These are phyloP conservation scores for Gymnocheta viridis DNA, from an alignment of 2,888 invertebrate genomes.

Conservation along the genomic window DNA sequence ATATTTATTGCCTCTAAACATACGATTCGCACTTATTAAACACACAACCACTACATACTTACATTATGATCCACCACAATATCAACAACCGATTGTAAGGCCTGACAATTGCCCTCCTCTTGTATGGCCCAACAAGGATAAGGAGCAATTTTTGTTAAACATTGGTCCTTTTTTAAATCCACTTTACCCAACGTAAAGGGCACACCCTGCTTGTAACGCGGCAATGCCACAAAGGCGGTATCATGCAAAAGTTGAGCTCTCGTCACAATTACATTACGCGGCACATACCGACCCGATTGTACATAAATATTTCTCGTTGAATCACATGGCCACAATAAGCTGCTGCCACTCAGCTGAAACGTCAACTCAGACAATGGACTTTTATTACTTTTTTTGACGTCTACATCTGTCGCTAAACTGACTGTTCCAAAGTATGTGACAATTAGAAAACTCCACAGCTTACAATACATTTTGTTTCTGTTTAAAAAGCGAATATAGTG, in stretches of 20 bases:
- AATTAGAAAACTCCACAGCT: constrained; percentile 25
- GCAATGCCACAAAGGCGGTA: constrained; percentile 84
- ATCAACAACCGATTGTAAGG: constrained; percentile 87
- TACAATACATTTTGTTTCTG: constrained; percentile 13
- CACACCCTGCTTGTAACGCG: constrained; percentile 85
- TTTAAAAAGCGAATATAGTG: neutral
- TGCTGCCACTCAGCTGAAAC: constrained; percentile 80
- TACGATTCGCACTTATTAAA: no score
- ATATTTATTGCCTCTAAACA: neutral
- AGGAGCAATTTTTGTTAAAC: constrained; percentile 84
- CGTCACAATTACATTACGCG: constrained; percentile 85
- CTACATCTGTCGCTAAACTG: constrained; percentile 12
- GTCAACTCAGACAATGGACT: constrained; percentile 77
- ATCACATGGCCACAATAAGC: constrained; percentile 84
- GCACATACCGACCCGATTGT: constrained; percentile 84
- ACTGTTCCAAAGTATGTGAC: constrained; percentile 16
- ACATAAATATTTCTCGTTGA: constrained; percentile 84
- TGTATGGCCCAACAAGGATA: constrained; percentile 88
- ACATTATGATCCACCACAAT: constrained; percentile 84
- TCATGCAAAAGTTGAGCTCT: constrained; percentile 85
- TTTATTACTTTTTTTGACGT: constrained; percentile 73
- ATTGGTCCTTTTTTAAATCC: constrained; percentile 83
- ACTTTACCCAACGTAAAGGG: constrained; percentile 85
- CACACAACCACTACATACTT: constrained; percentile 72
- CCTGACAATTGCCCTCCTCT: constrained; percentile 87